These are phyloP conservation scores for Thymelicus sylvestris DNA, from an alignment of 2,888 invertebrate genomes.

Conservation along the genomic window DNA sequence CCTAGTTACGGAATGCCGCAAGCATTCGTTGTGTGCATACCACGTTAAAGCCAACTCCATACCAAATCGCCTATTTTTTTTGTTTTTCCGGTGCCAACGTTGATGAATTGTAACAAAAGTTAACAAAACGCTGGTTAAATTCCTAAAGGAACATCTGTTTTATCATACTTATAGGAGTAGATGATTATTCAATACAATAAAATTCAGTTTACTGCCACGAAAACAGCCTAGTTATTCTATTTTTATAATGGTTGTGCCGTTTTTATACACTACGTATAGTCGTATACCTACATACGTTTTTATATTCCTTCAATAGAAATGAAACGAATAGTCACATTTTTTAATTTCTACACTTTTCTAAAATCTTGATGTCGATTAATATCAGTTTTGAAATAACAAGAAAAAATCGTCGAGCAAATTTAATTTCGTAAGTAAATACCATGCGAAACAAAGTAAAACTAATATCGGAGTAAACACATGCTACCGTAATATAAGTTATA, in stretches of 20 bases:
- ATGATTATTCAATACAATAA: too few relatives aligned
- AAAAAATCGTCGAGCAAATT: conserved; percentile 8
- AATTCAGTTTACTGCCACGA: too few relatives aligned
- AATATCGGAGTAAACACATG: conserved; percentile 66
- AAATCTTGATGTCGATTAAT: conserved; percentile 8
- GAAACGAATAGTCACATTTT: too few relatives aligned
- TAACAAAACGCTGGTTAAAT: neutral
- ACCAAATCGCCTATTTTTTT: neutral
- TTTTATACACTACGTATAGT: too few relatives aligned
- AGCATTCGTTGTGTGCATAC: conserved; percentile 15
- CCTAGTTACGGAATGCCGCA: conserved; percentile 15
- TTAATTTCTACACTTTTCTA: too few relatives aligned
- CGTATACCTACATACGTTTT: too few relatives aligned
- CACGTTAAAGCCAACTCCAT: conserved; percentile 8
- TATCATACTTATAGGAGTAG: neutral
- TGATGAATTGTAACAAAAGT: conserved; percentile 19
- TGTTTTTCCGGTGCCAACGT: conserved; percentile 4
- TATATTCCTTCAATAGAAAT: too few relatives aligned
- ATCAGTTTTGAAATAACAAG: neutral
- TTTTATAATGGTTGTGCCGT: too few relatives aligned
- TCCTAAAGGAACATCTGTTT: neutral
- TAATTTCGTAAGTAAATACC: conserved; percentile 36
- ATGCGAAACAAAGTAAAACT: conserved; percentile 54
- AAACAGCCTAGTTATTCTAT: too few relatives aligned
- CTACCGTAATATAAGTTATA: conserved; percentile 55